A percentile compares a stretch with the other conserved stretches of the same genome.
These are phyloP conservation scores for Euwallacea similis DNA, from an alignment of 1,140 invertebrate genomes.

Conservation along the genomic window DNA sequence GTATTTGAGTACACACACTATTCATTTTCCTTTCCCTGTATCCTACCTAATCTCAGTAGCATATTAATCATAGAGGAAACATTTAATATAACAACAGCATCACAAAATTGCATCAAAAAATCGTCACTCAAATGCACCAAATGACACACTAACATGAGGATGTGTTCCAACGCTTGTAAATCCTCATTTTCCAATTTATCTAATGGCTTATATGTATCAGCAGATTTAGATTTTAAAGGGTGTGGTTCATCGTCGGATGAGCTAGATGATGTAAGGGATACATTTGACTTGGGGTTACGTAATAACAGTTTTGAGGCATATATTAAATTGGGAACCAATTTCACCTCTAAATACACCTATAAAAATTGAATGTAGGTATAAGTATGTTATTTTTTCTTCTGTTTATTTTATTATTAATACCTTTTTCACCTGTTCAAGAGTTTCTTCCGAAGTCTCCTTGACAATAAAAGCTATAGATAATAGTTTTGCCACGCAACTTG, in stretches of 20 bases:
- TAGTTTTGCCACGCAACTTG: slow-evolving; percentile 69
- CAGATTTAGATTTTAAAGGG: slow-evolving; percentile 6
- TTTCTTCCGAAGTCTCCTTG: slow-evolving; percentile 56
- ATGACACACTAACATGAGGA: slow-evolving; percentile 71
- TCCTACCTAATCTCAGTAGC: slow-evolving; percentile 59
- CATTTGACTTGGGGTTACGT: slow-evolving; percentile 49
- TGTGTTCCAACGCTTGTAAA: slow-evolving; percentile 65
- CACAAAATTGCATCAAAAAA: slow-evolving; percentile 77
- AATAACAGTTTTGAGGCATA: slow-evolving; percentile 70
- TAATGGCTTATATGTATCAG: slow-evolving; percentile 50
- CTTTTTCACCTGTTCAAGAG: slow-evolving; percentile 62
- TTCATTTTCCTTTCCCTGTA: background rate
- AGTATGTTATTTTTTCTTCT: background rate
- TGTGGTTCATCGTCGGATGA: slow-evolving; percentile 24
- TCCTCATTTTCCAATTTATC: slow-evolving; percentile 61
- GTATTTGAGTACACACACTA: background rate
- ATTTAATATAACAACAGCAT: slow-evolving; percentile 70
- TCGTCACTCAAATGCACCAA: slow-evolving; percentile 69
- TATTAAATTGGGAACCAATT: slow-evolving; percentile 75
- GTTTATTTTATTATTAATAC: slow-evolving; percentile 45
- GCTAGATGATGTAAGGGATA: slow-evolving; percentile 13
- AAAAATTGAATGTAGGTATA: slow-evolving; percentile 23
- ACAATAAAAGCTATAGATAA: slow-evolving; percentile 72
- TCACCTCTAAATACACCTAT: slow-evolving; percentile 71
- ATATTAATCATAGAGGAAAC: slow-evolving; percentile 59